phyloP scores from a whole-genome alignment of 2,113 vertebrate species.

The Perccottus glenii region DNA sequence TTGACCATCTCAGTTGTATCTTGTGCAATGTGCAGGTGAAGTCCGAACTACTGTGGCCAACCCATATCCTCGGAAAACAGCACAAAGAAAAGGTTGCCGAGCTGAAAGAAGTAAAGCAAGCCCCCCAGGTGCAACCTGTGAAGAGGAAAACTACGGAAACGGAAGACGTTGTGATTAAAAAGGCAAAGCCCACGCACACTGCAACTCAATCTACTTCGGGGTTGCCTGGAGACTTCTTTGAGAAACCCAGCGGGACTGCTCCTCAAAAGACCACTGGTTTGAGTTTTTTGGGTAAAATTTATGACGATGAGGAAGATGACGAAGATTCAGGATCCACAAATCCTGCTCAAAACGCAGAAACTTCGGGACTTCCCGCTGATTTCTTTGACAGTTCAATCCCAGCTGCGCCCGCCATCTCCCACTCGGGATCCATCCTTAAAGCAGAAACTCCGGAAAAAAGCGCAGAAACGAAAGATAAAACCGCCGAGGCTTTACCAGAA shows the following conservation, averaged over 20 bases:
- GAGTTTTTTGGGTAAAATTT: conserved; percentile 80
- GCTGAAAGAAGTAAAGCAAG: conserved; percentile 79
- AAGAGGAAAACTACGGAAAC: conserved; percentile 84
- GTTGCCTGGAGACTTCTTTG: conserved; percentile 77
- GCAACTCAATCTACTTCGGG: conserved; percentile 53
- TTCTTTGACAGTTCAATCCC: conserved; percentile 85
- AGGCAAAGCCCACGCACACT: conserved; percentile 65
- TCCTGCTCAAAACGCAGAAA: conserved; percentile 31
- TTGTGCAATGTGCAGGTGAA: conserved; percentile 89
- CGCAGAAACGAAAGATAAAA: conserved; percentile 85
- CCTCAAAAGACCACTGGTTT: conserved; percentile 59
- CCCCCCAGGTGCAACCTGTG: conserved; percentile 37
- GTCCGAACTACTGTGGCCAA: conserved; percentile 90
- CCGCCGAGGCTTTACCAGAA: conserved; percentile 91
- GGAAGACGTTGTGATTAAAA: conserved; percentile 76
- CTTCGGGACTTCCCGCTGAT: conserved; percentile 73
- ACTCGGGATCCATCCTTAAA: conserved; percentile 92
- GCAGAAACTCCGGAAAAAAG: conserved; percentile 83
- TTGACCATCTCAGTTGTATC: conserved; percentile 87
- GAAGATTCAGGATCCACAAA: conserved; percentile 32
- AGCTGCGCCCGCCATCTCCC: conserved; percentile 78
- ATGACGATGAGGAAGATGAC: conserved; percentile 77
- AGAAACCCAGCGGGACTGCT: conserved; percentile 45
- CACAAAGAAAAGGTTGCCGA: conserved; percentile 89
- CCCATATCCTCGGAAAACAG: conserved; percentile 89